phyloP scores from a whole-genome alignment of 2,888 invertebrate genomes.

The Hyposoter dolosus region DNA sequence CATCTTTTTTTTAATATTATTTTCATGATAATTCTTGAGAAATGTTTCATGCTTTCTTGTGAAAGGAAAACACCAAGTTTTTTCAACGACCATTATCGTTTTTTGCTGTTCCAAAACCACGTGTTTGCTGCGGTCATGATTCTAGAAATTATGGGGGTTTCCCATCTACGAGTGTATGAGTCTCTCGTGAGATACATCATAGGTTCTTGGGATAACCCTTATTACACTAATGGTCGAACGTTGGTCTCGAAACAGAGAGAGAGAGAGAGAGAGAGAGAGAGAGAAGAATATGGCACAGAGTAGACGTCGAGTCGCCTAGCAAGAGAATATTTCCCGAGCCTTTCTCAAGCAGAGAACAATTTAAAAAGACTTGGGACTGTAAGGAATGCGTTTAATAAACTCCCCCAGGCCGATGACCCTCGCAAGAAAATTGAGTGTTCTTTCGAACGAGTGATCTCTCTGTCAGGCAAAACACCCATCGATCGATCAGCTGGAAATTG shows the following conservation, averaged over 20 bases:
- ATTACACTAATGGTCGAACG: slow-evolving; percentile 65
- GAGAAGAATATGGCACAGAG: slow-evolving; percentile 7
- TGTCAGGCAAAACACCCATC: not conserved
- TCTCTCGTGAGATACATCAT: slow-evolving; percentile 21
- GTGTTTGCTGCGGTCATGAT: slow-evolving; percentile 46
- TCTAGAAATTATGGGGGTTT: slow-evolving; percentile 46
- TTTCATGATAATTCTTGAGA: not conserved
- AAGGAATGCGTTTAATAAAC: slow-evolving; percentile 62
- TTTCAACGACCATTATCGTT: not conserved
- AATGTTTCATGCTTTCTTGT: not conserved
- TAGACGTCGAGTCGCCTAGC: slow-evolving; percentile 50
- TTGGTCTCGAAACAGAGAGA: slow-evolving; percentile 35
- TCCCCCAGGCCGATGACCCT: slow-evolving; percentile 60
- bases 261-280: slow-evolving; percentile 15
- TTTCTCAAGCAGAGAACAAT: slow-evolving; percentile 33
- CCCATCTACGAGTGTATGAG: slow-evolving; percentile 1
- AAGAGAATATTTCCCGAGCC: slow-evolving; percentile 17
- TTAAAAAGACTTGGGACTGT: slow-evolving; percentile 43
- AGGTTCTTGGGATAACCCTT: slow-evolving; percentile 63
- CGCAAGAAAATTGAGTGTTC: slow-evolving; percentile 34
- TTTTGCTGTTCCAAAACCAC: slow-evolving; percentile 1
- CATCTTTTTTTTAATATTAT: not conserved
- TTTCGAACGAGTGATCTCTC: slow-evolving; percentile 32
- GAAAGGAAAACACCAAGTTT: not conserved
- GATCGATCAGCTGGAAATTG: not conserved